Evolutionary conservation across 35 echinoderm and acorn worm genomes (phyloP), one percentile per base, ranked within the genome.

Genomic region (Holothuria glaberrima): DNA sequence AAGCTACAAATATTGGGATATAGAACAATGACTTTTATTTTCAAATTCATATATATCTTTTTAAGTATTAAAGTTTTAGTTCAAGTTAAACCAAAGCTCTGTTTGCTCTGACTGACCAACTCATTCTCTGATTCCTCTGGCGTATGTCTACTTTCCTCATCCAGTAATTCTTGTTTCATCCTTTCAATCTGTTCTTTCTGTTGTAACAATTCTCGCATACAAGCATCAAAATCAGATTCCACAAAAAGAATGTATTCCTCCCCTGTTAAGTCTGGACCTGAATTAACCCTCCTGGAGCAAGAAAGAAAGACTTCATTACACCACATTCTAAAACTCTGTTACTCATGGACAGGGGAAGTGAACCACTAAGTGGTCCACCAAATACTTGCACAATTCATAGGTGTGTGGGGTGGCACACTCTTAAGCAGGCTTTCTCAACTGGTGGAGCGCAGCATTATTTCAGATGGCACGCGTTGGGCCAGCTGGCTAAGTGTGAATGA

Each of bases 141-240:
- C 3, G 82, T 75, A 46, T 25, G 30, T 30, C 48, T 76, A 20
- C 57, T 63, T 19, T n/a, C 31, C 21, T 92, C 65, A 22, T 90
- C 59, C 19, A 76, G 19, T 30, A 88, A 71, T 5, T 65, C 75
- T 65, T 89, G 90, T n/a, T 95, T 91, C 27, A 81, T 88, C 18
- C 91, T 90, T 4, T 95, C 77, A n/a, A 95, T 91, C 88, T 94
- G 80, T 30, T 76, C 71, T 25, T 91, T 86, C 31, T 98, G 96
- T 34, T 91, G 92, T 82, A 88, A 54, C 32, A 98, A 30, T 58
- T 98, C 96, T 68, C 88, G 58, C 96, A 98, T 98, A 61, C 88
- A 90, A 0, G 96, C 68, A 31, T 94, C 80, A 87, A 94, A 98
- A 45, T 98, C 96, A 20, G 86, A 78, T 21, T 91, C 86, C 56